Evolutionary conservation across 2,888 invertebrate species (phyloP), one percentile per base, ranked within the genome.

Genomic region (Gibbula magus): DNA sequence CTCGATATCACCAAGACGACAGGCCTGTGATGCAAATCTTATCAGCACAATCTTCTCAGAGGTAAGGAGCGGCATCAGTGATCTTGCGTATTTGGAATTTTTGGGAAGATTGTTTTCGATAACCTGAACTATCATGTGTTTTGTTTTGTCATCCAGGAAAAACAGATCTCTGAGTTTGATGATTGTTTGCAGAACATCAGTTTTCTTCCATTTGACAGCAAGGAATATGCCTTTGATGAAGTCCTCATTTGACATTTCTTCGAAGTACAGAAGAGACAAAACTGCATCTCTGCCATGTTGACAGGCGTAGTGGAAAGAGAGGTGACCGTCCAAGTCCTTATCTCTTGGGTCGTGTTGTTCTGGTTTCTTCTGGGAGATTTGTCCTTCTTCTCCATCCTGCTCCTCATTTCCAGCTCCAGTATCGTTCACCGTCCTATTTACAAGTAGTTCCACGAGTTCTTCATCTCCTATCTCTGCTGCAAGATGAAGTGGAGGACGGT

Each of bases 251-350:
- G 53, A 52, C 78, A 84, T 82, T 20, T 79, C 66, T 18, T 25
- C 18, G 73, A 22, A 82, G 61, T 82, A 81, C 0, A 84, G 80
- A n/a, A 80, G 52, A 0, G 22, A n/a, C 18, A 80, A 25, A 13
- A 77, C 20, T 22, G 79, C 53, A 3, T 8, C 39, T n/a, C 79
- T 73, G 0, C 86, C 86, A 61, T 77, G 77, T 61, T 81, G 83
- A 76, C 86, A 85, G 35, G 86, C 86, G 45, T 81, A 81, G 61
- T 86, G 86, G 56, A 86, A 85, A 32, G 86, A 84, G 18, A 86
- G 82, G 66, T 81, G 80, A 10, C 82, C 85, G 16, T 80, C 81
- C 3, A 67, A 10, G 45, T 83, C 83, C 3, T 76, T 29, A 0
- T 54, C 67, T 45, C 32, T 29, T 22, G 78, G 81, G 1, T 67